These are phyloP conservation scores for Scaptomyza hsui DNA, from an alignment of 1,140 invertebrate genomes.

Conservation along the genomic window DNA sequence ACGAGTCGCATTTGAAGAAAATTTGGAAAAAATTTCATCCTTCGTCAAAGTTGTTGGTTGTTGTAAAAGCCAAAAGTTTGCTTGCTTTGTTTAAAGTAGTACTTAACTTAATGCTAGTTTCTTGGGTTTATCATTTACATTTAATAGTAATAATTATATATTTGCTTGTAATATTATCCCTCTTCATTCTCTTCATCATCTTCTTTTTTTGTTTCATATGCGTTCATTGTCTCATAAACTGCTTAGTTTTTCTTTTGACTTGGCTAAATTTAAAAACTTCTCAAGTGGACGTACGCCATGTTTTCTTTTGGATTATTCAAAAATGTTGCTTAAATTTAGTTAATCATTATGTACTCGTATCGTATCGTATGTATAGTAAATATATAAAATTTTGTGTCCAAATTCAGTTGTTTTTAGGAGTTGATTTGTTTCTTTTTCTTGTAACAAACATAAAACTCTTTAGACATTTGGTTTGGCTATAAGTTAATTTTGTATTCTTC, in stretches of 20 bases:
- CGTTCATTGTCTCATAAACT: slow-evolving; percentile 50
- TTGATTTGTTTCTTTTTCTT: slow-evolving; percentile 37
- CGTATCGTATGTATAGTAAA: slow-evolving; percentile 53
- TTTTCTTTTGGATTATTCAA: slow-evolving; percentile 50
- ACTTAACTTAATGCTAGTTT: slow-evolving; percentile 67
- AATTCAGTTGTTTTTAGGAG: slow-evolving; percentile 83
- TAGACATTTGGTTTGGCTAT: slow-evolving; percentile 18
- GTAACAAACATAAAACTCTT: slow-evolving; percentile 54
- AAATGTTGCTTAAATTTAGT: slow-evolving; percentile 66
- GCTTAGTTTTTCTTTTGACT: slow-evolving; percentile 26
- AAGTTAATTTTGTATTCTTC: slow-evolving; percentile 24
- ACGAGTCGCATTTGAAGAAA: slow-evolving; percentile 49
- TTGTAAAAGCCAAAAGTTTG: slow-evolving; percentile 80
- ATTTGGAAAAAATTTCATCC: slow-evolving; percentile 76
- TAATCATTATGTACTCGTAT: slow-evolving; percentile 55
- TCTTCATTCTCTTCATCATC: slow-evolving; percentile 6
- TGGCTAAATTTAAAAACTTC: slow-evolving; percentile 63
- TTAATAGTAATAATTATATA: slow-evolving; percentile 70
- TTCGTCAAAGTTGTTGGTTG: slow-evolving; percentile 77
- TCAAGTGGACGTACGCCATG: slow-evolving; percentile 57
- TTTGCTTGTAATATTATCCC: slow-evolving; percentile 44
- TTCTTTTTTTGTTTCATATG: slow-evolving; percentile 8
- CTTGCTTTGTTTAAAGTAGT: slow-evolving; percentile 60
- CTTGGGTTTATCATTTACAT: slow-evolving; percentile 69
- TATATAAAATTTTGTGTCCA: slow-evolving; percentile 81